Conservation (phyloP, 1,140 invertebrate species). For the Trichonephila clavata region DNA sequence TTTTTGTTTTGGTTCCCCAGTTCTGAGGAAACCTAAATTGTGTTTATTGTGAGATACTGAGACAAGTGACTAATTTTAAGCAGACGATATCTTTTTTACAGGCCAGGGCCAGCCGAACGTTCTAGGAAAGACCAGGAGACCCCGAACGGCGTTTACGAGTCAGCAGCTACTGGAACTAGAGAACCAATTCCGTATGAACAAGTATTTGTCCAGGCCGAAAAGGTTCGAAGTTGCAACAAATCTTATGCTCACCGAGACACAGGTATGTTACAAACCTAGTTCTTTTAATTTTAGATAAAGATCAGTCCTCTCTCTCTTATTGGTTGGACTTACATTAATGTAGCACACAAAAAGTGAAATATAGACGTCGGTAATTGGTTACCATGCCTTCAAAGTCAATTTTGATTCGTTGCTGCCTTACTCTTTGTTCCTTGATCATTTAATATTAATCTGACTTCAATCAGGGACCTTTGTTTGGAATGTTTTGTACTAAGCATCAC, state of each 20-base stretch:
- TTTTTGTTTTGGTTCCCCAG: neutral
- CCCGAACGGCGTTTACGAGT: conserved; percentile 98
- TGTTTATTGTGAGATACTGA: neutral
- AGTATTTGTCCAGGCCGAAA: conserved; percentile 98
- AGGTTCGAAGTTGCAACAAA: conserved; percentile 99
- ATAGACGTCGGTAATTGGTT: too few species aligned
- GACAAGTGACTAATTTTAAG: conserved; percentile 12
- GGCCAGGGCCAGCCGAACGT: conserved; percentile 88
- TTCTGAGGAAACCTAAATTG: neutral
- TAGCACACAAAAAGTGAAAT: too few species aligned
- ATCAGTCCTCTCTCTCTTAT: too few species aligned
- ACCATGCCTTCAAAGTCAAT: too few species aligned
- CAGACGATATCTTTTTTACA: conserved; percentile 80
- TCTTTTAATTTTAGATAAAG: too few species aligned
- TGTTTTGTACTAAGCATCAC: too few species aligned
- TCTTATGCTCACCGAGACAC: conserved; percentile 98
- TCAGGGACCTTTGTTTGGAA: too few species aligned
- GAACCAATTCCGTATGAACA: conserved; percentile 99
- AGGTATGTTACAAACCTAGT: conserved; percentile 85
- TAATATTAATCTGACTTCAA: too few species aligned
- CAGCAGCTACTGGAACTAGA: conserved; percentile 98
- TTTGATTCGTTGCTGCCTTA: too few species aligned
- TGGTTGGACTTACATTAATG: too few species aligned
- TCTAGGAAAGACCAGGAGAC: conserved; percentile 96
- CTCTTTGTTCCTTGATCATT: too few species aligned